Percentiles rank a stretch among this genome's conserved stretches.
These are phyloP conservation scores for Sorex araneus DNA, from an alignment of 2,113 vertebrate species.

Conservation along the genomic window DNA sequence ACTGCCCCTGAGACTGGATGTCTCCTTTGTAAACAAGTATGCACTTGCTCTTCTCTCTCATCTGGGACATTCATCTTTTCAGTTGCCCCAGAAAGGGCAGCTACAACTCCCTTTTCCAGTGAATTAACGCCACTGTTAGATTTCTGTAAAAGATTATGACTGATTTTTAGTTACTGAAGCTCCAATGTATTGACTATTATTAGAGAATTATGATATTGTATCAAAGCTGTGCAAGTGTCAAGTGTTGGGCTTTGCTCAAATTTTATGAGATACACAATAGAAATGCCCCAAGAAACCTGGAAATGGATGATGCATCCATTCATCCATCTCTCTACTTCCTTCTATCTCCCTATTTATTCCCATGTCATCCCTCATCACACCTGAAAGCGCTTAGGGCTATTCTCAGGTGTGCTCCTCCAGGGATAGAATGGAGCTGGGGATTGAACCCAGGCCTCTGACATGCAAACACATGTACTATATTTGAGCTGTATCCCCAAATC, in stretches of 20 bases:
- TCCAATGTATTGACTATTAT: neutral
- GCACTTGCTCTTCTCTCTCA: neutral
- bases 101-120: neutral
- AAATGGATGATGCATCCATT: neutral
- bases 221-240: neutral
- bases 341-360: no score
- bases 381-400: no score
- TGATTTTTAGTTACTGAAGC: conserved; percentile 36
- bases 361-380: no score
- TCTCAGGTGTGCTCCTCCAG: no score
- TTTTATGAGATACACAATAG: conserved; percentile 42
- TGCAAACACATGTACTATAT: no score
- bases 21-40: neutral
- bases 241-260: neutral
- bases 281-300: conserved; percentile 52
- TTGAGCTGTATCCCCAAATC: no score
- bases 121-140: neutral
- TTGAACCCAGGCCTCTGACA: no score
- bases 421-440: no score
- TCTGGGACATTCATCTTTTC: neutral
- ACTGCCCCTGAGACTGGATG: neutral
- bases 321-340: no score
- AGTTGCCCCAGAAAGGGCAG: neutral
- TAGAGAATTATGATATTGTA: conserved; percentile 42
- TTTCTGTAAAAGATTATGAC: conserved; percentile 37